Evolutionary conservation across 2,797 vertebrate genomes (phyloP), one percentile per base, ranked within the genome.

Genomic region (Lemur catta): DNA sequence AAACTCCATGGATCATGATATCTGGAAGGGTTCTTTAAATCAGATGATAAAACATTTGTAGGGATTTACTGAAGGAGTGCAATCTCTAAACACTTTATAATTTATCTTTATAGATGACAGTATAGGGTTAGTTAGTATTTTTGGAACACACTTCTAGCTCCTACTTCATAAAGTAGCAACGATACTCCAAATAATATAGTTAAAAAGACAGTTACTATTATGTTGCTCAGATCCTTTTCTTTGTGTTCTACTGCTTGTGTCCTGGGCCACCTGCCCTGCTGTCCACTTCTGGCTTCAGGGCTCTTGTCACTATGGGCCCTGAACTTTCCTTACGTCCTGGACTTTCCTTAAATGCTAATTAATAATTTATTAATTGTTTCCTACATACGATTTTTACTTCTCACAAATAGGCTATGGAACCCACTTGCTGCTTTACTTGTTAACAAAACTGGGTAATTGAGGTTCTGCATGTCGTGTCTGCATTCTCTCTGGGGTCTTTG

Each of bases 1-100:
- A 1, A 6, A 61, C 7, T 46, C 43, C 55, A 3, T 88, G 57
- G 61, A 55, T 69, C 33, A n/a, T 57, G 14, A 2, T 72, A 11
- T 84, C 46, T 84, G 33, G 72, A 86, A 94, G 50, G 1, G 1
- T 72, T 94, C 48, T 96, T 96, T 69, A 92, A 93, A 79, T 82
- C 9, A 59, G 41, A 33, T 65, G 26, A 93, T 59, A 61, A 84
- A 94, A 91, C 18, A 84, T 93, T 95, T 67, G 18, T 72, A 48
- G 52, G 78, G 69, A 61, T 12, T 59, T 33, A 30, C 24, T 87
- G 43, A 91, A 76, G 81, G 43, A 81, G 67, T 61, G 13, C 15
- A 7, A 57, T 92, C 46, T 76, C 18, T 63, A 65, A 94, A 86
- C 0, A 88, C 11, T 91, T 72, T 75, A 71, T 14, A 79, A 55